These are phyloP conservation scores for Spilarctia lutea DNA, from an alignment of 2,888 invertebrate species.

Conservation along the genomic window DNA sequence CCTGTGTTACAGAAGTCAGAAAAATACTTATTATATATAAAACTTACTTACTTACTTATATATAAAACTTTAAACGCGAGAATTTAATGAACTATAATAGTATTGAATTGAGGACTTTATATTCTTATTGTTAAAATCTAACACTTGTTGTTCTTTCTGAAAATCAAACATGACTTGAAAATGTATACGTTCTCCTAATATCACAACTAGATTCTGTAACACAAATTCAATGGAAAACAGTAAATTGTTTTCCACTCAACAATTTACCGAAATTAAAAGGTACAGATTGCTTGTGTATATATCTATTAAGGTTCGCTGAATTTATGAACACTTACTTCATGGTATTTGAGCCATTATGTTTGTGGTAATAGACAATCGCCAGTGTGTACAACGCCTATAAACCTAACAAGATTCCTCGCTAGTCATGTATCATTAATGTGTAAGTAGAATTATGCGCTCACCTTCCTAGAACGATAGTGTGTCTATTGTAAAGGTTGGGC, in stretches of 20 bases:
- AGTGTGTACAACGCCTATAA: slow-evolving; percentile 4
- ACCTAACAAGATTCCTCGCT: slow-evolving; percentile 9
- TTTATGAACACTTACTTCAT: background rate
- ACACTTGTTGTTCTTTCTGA: no score
- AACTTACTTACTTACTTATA: no score
- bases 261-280: background rate
- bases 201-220: background rate
- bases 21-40: no score
- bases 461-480: slow-evolving; percentile 13
- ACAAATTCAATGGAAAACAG: background rate
- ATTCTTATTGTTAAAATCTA: no score
- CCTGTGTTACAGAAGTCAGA: no score
- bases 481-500: slow-evolving; percentile 2
- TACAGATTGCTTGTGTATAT: background rate
- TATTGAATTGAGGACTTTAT: no score
- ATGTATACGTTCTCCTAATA: background rate
- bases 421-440: slow-evolving; percentile 17
- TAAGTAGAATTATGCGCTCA: slow-evolving; percentile 6
- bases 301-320: background rate
- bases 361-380: slow-evolving; percentile 13
- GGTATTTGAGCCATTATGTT: slow-evolving; percentile 1
- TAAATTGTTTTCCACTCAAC: background rate
- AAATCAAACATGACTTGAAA: no score
- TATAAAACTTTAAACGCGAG: no score
- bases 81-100: no score